Conservation (phyloP, 2,113 vertebrate genomes). For the Onychostoma macrolepis region DNA sequence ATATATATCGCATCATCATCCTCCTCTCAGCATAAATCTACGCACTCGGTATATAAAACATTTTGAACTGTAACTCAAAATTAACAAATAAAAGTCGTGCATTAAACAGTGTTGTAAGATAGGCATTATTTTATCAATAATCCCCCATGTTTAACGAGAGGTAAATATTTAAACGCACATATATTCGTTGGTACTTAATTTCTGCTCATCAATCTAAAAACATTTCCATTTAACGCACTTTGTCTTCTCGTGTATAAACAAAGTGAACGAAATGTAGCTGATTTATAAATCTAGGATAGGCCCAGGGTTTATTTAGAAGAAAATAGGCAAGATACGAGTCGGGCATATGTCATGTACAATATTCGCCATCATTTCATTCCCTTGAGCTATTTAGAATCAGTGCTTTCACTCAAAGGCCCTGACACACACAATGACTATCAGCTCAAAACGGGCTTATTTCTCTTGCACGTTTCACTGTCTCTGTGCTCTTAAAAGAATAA, state of each 20-base stretch:
- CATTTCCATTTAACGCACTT: not conserved
- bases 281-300: not conserved
- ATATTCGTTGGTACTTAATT: not conserved
- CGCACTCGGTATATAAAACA: not conserved
- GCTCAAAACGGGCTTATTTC: conserved; percentile 37
- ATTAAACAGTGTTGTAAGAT: not conserved
- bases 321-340: conserved; percentile 23
- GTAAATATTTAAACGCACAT: not conserved
- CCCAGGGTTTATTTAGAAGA: conserved; percentile 16
- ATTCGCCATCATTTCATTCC: conserved; percentile 44
- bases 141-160: not conserved
- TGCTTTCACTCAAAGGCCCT: conserved; percentile 53
- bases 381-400: conserved; percentile 51
- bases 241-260: not conserved
- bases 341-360: conserved; percentile 53
- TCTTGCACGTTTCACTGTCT: conserved; percentile 5
- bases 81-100: not conserved
- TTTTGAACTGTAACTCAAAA: not conserved
- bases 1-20: conserved; percentile 1
- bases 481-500: conserved; percentile 5
- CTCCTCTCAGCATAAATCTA: not conserved
- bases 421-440: conserved; percentile 50
- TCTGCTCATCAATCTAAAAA: not conserved
- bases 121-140: not conserved
- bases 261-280: not conserved